phyloP scores from a whole-genome alignment of 2,113 vertebrate species.

The Myotis brandtii region DNA sequence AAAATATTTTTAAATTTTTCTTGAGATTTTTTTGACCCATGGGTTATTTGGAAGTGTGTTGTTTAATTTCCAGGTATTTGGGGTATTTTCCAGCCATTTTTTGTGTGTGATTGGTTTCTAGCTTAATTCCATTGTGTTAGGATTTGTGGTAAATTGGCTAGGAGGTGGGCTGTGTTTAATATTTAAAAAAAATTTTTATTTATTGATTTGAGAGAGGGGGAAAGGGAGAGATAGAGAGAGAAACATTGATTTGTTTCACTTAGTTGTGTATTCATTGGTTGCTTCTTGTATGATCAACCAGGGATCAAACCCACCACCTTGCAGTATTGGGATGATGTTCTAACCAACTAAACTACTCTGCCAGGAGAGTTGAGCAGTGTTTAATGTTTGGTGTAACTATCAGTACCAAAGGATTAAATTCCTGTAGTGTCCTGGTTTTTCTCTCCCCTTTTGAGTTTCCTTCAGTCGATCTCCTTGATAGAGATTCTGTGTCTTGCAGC shows the following conservation, averaged over 20 bases:
- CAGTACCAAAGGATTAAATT: slow-evolving; percentile 1
- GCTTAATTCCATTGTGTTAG: slow-evolving; percentile 55
- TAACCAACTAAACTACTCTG: not conserved
- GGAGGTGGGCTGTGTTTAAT: slow-evolving; percentile 12
- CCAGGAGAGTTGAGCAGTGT: not conserved
- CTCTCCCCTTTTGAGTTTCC: not conserved
- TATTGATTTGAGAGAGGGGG: not conserved
- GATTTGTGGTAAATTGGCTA: slow-evolving; percentile 49
- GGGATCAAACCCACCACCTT: not conserved
- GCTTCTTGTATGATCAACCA: not conserved
- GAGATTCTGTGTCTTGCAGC: not conserved
- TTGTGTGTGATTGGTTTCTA: slow-evolving; percentile 43
- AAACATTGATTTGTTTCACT: not conserved
- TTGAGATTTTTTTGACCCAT: slow-evolving; percentile 37
- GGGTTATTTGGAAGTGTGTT: not conserved
- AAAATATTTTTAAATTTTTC: slow-evolving; percentile 27
- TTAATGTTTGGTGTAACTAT: slow-evolving; percentile 34
- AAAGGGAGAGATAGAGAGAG: no score
- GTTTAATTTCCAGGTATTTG: slow-evolving; percentile 45
- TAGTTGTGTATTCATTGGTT: not conserved
- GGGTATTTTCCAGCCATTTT: slow-evolving; percentile 25
- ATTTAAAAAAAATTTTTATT: not conserved
- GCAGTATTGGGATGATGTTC: not conserved
- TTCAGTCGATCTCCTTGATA: not conserved
- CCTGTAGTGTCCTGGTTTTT: slow-evolving; percentile 2